Percentiles rank a stretch among this genome's conserved stretches.
These are phyloP conservation scores for Slavum lentiscoides DNA, from an alignment of 2,888 invertebrate genomes.

Conservation along the genomic window DNA sequence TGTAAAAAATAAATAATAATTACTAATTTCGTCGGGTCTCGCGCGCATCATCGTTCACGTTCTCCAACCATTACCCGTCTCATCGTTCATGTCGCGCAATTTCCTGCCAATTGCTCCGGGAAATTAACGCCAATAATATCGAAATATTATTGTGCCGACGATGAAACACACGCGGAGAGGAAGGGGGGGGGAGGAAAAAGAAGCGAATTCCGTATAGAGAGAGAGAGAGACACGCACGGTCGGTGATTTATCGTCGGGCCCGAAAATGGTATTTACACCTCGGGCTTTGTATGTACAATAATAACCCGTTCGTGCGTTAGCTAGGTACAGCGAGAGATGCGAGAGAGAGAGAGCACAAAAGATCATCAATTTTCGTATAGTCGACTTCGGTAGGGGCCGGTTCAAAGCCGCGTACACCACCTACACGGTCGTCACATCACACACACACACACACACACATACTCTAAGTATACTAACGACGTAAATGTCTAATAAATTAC, in stretches of 20 bases:
- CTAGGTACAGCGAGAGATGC: background rate
- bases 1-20: background rate
- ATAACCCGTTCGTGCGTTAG: conserved; percentile 49
- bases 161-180: background rate
- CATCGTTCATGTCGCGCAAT: conserved; percentile 33
- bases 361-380: conserved; percentile 49
- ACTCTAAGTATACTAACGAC: conserved; percentile 35
- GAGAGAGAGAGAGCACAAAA: conserved; percentile 15
- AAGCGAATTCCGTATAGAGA: background rate
- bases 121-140: conserved; percentile 36
- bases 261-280: conserved; percentile 48
- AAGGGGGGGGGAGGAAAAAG: background rate
- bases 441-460: background rate
- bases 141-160: background rate
- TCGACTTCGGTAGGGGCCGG: conserved; percentile 30
- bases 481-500: conserved; percentile 51
- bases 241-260: conserved; percentile 36
- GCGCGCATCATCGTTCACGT: background rate
- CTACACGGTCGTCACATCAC: background rate
- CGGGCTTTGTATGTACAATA: conserved; percentile 11
- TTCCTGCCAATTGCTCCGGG: conserved; percentile 27
- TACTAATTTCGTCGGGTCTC: conserved; percentile 10
- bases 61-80: conserved; percentile 4
- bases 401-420: no score
- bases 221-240: background rate